Evolutionary conservation across 2,113 vertebrate species (phyloP).

Genomic region (Pelvicachromis taeniatus): DNA sequence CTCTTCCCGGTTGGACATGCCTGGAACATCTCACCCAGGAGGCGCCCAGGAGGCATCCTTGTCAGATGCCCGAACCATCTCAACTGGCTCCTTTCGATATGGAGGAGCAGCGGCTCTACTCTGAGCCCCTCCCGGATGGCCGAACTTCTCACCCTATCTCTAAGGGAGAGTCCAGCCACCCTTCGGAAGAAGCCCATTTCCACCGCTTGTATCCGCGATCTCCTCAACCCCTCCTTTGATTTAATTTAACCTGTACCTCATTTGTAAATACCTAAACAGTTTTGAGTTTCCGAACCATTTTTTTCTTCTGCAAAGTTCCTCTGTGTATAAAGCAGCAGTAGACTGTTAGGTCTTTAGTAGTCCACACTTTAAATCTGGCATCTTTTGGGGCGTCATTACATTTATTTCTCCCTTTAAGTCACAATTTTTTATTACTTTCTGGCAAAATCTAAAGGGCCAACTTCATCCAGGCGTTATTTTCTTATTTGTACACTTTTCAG

Average conservation of each 20-base stretch:
- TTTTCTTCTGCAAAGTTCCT: background rate
- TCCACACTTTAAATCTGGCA: background rate
- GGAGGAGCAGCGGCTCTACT: too few species aligned
- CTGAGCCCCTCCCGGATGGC: too few species aligned
- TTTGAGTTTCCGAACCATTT: background rate
- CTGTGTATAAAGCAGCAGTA: background rate
- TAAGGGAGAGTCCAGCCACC: too few species aligned
- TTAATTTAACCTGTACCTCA: background rate
- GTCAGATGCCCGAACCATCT: too few species aligned
- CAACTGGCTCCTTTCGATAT: too few species aligned
- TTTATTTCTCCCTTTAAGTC: background rate
- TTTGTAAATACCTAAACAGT: too few species aligned
- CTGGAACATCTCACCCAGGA: too few species aligned
- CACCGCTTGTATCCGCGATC: too few species aligned
- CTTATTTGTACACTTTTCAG: background rate
- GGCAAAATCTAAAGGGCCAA: background rate
- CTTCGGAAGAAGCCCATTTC: too few species aligned
- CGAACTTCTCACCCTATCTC: too few species aligned
- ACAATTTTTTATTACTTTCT: background rate
- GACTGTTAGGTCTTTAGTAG: background rate
- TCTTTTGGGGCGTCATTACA: background rate
- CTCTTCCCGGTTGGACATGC: too few species aligned
- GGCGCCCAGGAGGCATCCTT: too few species aligned
- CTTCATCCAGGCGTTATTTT: background rate
- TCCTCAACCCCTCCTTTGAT: background rate